These are phyloP conservation scores for Druon quercuslanigerum DNA, from an alignment of 1,140 invertebrate genomes.

Conservation along the genomic window DNA sequence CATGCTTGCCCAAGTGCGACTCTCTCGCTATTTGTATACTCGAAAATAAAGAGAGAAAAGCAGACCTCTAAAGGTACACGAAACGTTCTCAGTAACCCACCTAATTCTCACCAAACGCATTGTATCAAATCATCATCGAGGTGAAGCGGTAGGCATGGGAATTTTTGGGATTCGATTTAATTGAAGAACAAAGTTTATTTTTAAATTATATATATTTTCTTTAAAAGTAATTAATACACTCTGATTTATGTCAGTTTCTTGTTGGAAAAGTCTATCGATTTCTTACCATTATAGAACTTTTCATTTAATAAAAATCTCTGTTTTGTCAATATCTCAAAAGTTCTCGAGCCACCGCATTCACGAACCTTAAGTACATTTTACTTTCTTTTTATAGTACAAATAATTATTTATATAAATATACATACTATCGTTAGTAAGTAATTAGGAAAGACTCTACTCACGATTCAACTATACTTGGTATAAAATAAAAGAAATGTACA, in stretches of 20 bases:
- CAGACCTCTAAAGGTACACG: conserved; percentile 34
- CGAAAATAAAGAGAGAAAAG: conserved; percentile 32
- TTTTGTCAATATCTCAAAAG: conserved; percentile 45
- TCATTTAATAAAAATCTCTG: neutral
- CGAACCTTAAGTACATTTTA: conserved; percentile 57
- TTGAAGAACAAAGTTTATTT: conserved; percentile 38
- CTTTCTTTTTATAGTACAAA: conserved; percentile 74
- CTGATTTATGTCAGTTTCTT: too few relatives aligned
- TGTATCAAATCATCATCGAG: conserved; percentile 66
- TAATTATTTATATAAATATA: conserved; percentile 71
- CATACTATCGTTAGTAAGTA: conserved; percentile 62
- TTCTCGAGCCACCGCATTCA: conserved; percentile 51
- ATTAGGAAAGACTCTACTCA: conserved; percentile 73
- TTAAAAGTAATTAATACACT: neutral
- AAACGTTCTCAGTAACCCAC: conserved; percentile 59
- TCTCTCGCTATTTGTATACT: conserved; percentile 24
- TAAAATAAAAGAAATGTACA: conserved; percentile 42
- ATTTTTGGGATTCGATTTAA: conserved; percentile 44
- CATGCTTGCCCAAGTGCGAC: neutral
- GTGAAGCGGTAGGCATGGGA: conserved; percentile 53
- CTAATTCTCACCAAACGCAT: conserved; percentile 66
- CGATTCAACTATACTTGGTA: conserved; percentile 73
- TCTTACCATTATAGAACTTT: too few relatives aligned
- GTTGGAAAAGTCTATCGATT: too few relatives aligned
- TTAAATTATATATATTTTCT: neutral